Base-by-base conservation (phyloP, 2,797 vertebrate species). In the Phyllotis vaccarum region DNA sequence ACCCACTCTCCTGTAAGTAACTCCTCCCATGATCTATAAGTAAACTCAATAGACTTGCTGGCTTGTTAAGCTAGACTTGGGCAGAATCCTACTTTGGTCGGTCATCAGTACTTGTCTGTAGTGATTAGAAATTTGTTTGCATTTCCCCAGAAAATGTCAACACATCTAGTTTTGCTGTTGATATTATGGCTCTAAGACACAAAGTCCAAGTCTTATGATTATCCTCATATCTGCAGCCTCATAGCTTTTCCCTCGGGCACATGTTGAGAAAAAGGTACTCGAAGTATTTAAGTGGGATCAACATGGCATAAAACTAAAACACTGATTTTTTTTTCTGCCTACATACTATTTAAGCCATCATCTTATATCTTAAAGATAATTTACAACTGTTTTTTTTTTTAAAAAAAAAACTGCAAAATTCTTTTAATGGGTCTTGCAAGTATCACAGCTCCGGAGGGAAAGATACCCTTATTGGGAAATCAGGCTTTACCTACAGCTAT, bases 321-420 rank as follows among this genome's bases (percentile, higher is more conserved):
- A 60, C 12, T 91, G 79, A 52, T 79, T 66, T 72, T 88, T 43
- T 80, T 89, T 34, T 12, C 46, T 37, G 5, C 58, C 46, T 76
- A 14, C 85, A 22, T 90, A 83, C 49, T 75, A 93, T 70, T 27
- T n/a, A 88, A 54, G 54, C 29, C 4, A 91, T 78, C 46, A 14
- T 96, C 90, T 72, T 75, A 89, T 89, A 83, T 62, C 89, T 88
- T 85, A 92, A 86, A 97, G 75, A 79, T 70, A 82, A 34, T 46
- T 46, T 89, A 62, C 29, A 95, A 91, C 68, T 62, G 68, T 12
- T 37, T 66, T 40, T 83, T 83, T 78, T 66, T 40, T 83, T 83
- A 74, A 90, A 7, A 91, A 89, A 72, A 86, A 95, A 87, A 87
- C 46, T 60, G 0, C 34, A 40, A 76, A 27, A 16, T 86, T 90